Evolutionary conservation across 1,140 invertebrate genomes (phyloP), one percentile per base, ranked within the genome.

Genomic region (Listronotus oregonensis): DNA sequence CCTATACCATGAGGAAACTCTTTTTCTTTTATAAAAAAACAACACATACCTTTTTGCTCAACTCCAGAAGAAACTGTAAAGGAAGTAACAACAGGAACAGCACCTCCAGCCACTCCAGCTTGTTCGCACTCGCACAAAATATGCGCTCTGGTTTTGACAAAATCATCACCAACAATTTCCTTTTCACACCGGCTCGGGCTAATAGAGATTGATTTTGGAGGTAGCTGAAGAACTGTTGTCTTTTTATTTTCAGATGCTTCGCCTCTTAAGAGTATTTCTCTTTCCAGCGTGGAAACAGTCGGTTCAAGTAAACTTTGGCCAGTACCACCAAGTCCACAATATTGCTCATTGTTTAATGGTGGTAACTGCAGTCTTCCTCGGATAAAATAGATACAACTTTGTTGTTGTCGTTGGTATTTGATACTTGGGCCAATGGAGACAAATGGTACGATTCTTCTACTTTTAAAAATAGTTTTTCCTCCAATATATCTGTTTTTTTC

Each of bases 61-160:
- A 6, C n/a, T 21, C 17, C 9, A 18, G 32, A 6, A n/a, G 42
- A 15, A 14, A 49, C 15, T 27, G 21, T 54, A 47, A 68, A 64
- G 4, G 66, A 68, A 11, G 43, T 54, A 6, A 68, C 40, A 6
- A 50, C 21, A 34, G 67, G 63, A 9, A 71, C 59, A 8, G 70
- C 70, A 40, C 40, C 70, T 58, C 70, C 70, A n/a, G 47, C 37
- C 8, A 63, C 57, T 8, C 42, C 56, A n/a, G 64, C 42, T 39
- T 67, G 40, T 7, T 57, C 57, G 27, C 70, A 71, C 60, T 71
- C 70, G 47, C 70, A 71, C 3, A 57, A 6, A 43, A 71, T 67
- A 34, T 66, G 44, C 8, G 49, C 21, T 14, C 18, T 42, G 34
- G 27, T 65, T n/a, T 65, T 60, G 12, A 32, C 47, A 9, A 39